Conservation (phyloP, 2,888 invertebrate species). For the Heliconius aoede region DNA sequence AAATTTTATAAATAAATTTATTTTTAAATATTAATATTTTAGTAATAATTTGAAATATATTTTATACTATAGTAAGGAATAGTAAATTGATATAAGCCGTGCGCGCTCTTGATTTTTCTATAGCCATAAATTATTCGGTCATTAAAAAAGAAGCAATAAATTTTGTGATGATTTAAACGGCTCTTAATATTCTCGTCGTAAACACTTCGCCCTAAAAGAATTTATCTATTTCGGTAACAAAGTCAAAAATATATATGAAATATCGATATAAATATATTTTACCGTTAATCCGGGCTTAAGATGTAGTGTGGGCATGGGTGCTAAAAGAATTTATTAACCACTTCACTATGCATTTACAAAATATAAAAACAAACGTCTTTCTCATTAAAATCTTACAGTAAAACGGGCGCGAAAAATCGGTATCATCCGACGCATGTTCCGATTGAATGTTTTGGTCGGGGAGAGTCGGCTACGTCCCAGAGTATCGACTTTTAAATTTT, state of each 20-base stretch:
- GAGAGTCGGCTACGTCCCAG: slow-evolving; percentile 46
- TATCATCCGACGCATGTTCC: slow-evolving; percentile 66
- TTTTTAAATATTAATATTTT: too few species aligned
- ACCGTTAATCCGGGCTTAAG: slow-evolving; percentile 81
- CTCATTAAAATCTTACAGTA: slow-evolving; percentile 57
- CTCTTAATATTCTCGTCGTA: slow-evolving; percentile 20
- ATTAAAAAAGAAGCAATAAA: slow-evolving; percentile 21
- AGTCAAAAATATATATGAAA: slow-evolving; percentile 58
- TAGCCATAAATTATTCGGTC: slow-evolving; percentile 15
- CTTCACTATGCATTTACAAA: slow-evolving; percentile 68
- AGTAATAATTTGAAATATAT: neutral
- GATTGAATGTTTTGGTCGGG: slow-evolving; percentile 75
- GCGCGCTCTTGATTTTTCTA: slow-evolving; percentile 10
- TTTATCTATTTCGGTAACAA: slow-evolving; percentile 60
- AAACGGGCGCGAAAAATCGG: slow-evolving; percentile 71
- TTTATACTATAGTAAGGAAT: neutral
- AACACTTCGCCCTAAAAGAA: slow-evolving; percentile 32
- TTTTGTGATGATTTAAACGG: slow-evolving; percentile 24
- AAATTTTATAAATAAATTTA: neutral
- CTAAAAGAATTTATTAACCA: slow-evolving; percentile 52
- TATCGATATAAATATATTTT: slow-evolving; percentile 54
- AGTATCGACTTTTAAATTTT: slow-evolving; percentile 58
- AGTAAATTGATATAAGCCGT: slow-evolving; percentile 10
- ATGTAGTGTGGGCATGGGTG: slow-evolving; percentile 79
- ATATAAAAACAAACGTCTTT: slow-evolving; percentile 51